Percentiles rank a stretch among this genome's conserved stretches.
Evolutionary conservation across 2,888 invertebrate genomes (phyloP).

Genomic region (Odontocolon sp.): DNA sequence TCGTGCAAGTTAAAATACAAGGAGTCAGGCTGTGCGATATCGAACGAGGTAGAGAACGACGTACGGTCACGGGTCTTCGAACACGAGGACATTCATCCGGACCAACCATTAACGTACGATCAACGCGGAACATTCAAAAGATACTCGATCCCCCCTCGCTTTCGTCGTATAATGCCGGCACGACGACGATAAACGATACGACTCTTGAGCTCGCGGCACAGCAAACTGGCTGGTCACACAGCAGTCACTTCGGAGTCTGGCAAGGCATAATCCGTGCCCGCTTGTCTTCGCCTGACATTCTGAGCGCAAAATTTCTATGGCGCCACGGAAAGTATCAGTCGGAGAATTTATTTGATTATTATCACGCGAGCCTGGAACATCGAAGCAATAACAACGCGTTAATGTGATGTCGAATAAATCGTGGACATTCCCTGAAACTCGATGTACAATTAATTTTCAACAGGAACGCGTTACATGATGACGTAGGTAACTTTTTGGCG

Average conservation of each 20-base stretch:
- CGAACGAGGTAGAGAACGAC: background rate
- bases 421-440: no score
- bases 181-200: conserved; percentile 16
- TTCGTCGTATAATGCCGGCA: conserved; percentile 2
- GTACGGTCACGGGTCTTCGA: background rate
- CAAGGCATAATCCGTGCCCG: background rate
- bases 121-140: background rate
- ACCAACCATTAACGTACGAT: background rate
- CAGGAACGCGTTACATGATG: no score
- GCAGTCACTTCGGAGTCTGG: no score
- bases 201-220: conserved; percentile 7
- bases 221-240: background rate
- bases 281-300: background rate
- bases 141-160: background rate
- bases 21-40: background rate
- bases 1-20: background rate
- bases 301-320: background rate
- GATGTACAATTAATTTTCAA: no score
- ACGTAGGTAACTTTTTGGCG: no score
- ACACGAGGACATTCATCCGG: background rate
- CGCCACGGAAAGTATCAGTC: background rate
- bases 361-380: background rate
- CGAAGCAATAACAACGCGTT: background rate
- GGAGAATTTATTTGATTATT: background rate
- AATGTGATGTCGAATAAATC: background rate